Conservation (phyloP, 2,888 invertebrate genomes). For the Phania funesta region DNA sequence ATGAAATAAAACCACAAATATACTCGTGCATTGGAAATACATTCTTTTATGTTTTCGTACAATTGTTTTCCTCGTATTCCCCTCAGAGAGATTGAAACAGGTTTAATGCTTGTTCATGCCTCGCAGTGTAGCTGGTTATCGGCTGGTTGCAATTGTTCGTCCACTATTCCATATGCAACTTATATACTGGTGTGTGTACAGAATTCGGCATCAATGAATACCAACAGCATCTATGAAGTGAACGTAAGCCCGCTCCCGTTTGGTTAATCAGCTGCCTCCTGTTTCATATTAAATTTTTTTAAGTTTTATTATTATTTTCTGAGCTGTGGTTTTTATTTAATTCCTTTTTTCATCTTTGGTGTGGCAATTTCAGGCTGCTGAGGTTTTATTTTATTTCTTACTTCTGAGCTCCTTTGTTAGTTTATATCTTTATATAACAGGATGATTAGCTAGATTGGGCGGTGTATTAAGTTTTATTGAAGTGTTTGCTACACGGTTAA, state of each 20-base stretch:
- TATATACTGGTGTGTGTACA: neutral
- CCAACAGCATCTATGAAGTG: conserved; percentile 48
- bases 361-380: conserved; percentile 45
- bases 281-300: conserved; percentile 55
- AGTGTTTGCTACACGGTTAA: neutral
- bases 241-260: conserved; percentile 64
- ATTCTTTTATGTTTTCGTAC: conserved; percentile 11
- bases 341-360: conserved; percentile 42
- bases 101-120: conserved; percentile 37
- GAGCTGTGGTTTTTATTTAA: neutral
- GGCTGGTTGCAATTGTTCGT: neutral
- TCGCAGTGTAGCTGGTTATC: neutral
- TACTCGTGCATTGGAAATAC: conserved; percentile 43
- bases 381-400: conserved; percentile 24
- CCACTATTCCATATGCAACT: neutral
- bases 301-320: conserved; percentile 34
- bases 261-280: conserved; percentile 63
- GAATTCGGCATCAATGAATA: conserved; percentile 46
- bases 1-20: conserved; percentile 48
- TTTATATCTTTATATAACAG: conserved; percentile 48
- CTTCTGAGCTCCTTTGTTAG: conserved; percentile 17
- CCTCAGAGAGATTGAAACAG: conserved; percentile 44
- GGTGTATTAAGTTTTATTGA: neutral
- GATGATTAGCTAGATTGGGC: neutral
- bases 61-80: conserved; percentile 6